Base-by-base conservation (phyloP, 1,140 invertebrate species). In the Aphelenchoides avenae region DNA sequence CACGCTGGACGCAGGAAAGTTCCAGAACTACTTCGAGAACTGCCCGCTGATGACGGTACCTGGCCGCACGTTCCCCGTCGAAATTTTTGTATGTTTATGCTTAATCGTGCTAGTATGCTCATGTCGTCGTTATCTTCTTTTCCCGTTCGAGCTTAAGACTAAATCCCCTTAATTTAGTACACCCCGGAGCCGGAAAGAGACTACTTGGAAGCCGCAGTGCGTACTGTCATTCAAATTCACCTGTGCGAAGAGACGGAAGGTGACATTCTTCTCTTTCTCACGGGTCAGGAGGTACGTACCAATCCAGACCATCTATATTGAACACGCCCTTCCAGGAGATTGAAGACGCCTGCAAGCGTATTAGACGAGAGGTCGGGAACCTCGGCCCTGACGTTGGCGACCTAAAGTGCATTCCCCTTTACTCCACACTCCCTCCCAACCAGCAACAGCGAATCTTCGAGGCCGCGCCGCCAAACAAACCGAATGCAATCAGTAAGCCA, bases 1-100 rank as follows among this genome's bases (percentile, higher is more conserved):
- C 13, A 99, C 95, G 0, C 81, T 99, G n/a, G 95, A 99, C 81
- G 93, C 95, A 44, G 94, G 93, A 4, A 99, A 99, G 79, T 99
- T 99, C 80, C 73, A 75, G 43, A 66, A 66, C 13, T 75, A 75
- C 49, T 75, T 75, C 37, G 92, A 98, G 71, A 89, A 93, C 78
- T 93, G 93, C 13, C 95, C 95, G 0, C 79, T 99, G 15, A 92
- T 99, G 87, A 96, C 91, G 76, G 92, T 99, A 26, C 95, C 95
- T 7, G 92, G 92, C 37, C 80, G 91, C 75, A 94, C 91, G 61
- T 87, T 92, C 83, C 89, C 91, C 20, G 92, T 96, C 2, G 92
- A 96, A 80, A 99, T 99, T 60, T 98, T 97, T 79, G 70, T 73
- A 54, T 69, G 61, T 52, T 43, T 39, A 47, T 39, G 90, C 91